These are phyloP conservation scores for Acanthurus tractus DNA, from an alignment of 2,797 vertebrate species.

Conservation along the genomic window DNA sequence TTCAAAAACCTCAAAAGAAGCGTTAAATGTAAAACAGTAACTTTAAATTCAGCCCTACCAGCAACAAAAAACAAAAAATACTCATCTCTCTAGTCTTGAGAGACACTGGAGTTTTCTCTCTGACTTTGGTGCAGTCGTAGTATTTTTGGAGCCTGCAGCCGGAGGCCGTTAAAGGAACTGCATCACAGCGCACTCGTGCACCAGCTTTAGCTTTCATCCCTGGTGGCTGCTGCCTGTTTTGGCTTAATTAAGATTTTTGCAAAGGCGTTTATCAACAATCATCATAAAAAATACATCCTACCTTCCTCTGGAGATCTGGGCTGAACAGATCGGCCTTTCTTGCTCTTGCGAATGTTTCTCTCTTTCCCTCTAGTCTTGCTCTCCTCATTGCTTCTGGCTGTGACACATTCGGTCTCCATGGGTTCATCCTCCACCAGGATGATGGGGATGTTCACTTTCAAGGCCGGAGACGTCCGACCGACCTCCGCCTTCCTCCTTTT, in stretches of 20 bases:
- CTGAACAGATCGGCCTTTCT: slow-evolving; percentile 67
- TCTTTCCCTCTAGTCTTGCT: slow-evolving; percentile 65
- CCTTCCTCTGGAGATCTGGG: slow-evolving; percentile 88
- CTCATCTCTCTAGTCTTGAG: too few relatives aligned
- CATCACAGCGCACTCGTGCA: neutral
- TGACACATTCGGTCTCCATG: slow-evolving; percentile 62
- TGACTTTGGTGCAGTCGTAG: neutral
- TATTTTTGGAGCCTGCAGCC: neutral
- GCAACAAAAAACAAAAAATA: too few relatives aligned
- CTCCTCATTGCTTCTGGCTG: slow-evolving; percentile 26
- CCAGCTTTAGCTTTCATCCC: neutral
- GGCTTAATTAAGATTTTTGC: neutral
- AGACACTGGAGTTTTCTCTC: too few relatives aligned
- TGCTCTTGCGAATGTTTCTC: slow-evolving; percentile 61
- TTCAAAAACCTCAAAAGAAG: too few relatives aligned
- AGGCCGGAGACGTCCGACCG: slow-evolving; percentile 35
- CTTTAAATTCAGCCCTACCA: too few relatives aligned
- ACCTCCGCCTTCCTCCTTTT: slow-evolving; percentile 81
- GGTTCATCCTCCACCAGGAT: slow-evolving; percentile 79
- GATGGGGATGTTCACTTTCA: slow-evolving; percentile 71
- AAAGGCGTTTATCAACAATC: neutral
- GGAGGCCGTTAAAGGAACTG: neutral
- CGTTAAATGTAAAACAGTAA: too few relatives aligned
- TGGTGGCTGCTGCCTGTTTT: slow-evolving; percentile 5
- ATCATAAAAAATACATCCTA: slow-evolving; percentile 65